A percentile compares a stretch with the other conserved stretches of the same genome.
Evolutionary conservation across 2,797 vertebrate genomes (phyloP).

Genomic region (Astyanax mexicanus): DNA sequence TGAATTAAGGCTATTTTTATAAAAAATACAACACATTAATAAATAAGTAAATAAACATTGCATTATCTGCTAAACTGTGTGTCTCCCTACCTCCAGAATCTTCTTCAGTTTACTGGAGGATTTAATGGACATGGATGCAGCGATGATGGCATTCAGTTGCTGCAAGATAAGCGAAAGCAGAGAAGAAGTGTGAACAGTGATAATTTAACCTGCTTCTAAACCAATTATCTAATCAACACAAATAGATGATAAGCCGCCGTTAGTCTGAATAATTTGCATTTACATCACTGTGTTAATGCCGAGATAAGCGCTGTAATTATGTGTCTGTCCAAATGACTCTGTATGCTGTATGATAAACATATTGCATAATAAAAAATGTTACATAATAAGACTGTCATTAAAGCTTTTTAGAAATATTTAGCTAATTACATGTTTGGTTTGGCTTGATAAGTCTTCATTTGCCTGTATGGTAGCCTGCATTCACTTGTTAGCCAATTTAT

Average conservation of each 20-base stretch:
- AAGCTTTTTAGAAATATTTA: background rate
- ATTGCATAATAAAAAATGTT: background rate
- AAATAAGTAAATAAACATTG: too few relatives aligned
- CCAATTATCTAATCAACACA: constrained; percentile 17
- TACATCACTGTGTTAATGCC: constrained; percentile 16
- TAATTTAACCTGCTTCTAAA: constrained; percentile 24
- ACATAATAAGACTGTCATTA: background rate
- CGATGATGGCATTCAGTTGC: constrained; percentile 92
- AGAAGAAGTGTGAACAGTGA: background rate
- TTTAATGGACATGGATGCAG: constrained; percentile 92
- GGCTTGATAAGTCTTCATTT: too few relatives aligned
- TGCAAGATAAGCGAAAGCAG: constrained; percentile 60
- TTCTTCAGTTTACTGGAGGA: constrained; percentile 91
- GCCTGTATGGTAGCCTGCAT: too few relatives aligned
- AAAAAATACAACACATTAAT: too few relatives aligned
- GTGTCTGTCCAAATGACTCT: constrained; percentile 13
- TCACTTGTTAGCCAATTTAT: background rate
- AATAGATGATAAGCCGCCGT: constrained; percentile 21
- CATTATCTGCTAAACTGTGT: background rate
- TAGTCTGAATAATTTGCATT: constrained; percentile 24
- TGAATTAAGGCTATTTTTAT: background rate
- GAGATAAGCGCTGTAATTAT: constrained; percentile 29
- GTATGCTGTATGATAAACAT: constrained; percentile 17
- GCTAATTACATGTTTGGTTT: background rate
- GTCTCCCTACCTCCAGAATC: constrained; percentile 86